These are phyloP conservation scores for Hypotaenidia philippensis DNA, from an alignment of 2,797 vertebrate species.

Conservation along the genomic window DNA sequence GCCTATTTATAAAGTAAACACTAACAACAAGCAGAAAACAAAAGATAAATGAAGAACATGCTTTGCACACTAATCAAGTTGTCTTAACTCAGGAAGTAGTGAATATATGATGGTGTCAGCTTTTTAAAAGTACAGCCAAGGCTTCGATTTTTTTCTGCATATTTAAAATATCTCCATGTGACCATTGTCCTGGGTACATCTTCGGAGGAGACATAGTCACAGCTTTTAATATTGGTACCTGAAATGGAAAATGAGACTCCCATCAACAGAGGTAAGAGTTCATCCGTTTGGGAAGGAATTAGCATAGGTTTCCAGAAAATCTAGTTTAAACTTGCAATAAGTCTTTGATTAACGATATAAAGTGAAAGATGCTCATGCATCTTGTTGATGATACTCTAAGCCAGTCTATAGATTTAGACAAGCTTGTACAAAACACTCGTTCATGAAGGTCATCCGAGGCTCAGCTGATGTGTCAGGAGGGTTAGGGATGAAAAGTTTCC, in stretches of 20 bases:
- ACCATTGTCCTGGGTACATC: neutral
- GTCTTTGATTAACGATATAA: neutral
- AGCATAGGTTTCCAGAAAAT: neutral
- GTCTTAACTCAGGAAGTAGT: neutral
- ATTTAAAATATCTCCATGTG: neutral
- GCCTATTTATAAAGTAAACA: constrained; percentile 65
- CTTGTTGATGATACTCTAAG: neutral
- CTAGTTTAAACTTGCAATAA: neutral
- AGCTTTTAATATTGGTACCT: neutral
- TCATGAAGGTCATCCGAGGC: neutral
- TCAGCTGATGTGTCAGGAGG: constrained; percentile 8
- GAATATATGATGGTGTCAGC: neutral
- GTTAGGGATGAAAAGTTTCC: constrained; percentile 32
- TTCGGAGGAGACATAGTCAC: neutral
- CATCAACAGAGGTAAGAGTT: neutral
- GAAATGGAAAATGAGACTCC: neutral
- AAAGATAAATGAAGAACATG: constrained; percentile 6
- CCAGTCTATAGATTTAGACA: neutral
- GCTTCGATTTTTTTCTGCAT: neutral
- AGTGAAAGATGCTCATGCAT: neutral
- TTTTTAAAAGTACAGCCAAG: constrained; percentile 6
- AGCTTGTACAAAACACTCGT: neutral
- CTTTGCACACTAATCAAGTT: constrained; percentile 24
- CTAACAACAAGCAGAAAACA: constrained; percentile 46
- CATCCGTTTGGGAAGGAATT: neutral